Conservation (phyloP, 2,113 vertebrate species). For the Heterotilapia buettikoferi region DNA sequence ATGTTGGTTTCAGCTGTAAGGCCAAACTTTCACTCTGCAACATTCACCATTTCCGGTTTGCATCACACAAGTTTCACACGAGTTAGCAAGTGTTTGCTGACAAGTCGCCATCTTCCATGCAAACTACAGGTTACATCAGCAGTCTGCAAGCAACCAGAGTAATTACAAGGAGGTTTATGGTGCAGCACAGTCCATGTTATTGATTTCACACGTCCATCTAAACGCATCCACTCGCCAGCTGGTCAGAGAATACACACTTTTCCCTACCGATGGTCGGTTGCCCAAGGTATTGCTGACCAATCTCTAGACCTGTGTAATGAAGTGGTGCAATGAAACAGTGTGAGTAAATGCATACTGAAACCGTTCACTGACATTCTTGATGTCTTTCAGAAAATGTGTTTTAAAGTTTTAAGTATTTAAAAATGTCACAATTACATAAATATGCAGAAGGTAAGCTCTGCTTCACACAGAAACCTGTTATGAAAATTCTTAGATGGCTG, state of each 20-base stretch:
- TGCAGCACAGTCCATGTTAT: not conserved
- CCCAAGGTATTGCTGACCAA: fast-evolving
- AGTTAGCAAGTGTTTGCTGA: not conserved
- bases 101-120: not conserved
- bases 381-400: not conserved
- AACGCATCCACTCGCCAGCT: not conserved
- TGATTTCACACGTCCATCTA: not conserved
- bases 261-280: fast-evolving
- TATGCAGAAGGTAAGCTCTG: not conserved
- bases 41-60: not conserved
- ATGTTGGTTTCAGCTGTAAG: not conserved
- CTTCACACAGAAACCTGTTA: not conserved
- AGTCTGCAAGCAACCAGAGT: not conserved
- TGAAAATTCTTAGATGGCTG: not conserved
- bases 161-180: not conserved
- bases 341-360: not conserved
- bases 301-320: not conserved
- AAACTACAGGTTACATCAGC: not conserved
- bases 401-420: not conserved
- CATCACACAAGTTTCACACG: not conserved
- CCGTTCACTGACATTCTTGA: not conserved
- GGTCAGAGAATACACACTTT: not conserved
- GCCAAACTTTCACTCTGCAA: not conserved
- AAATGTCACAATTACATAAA: not conserved
- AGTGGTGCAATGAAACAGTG: not conserved